phyloP scores from a whole-genome alignment of 2,113 vertebrate genomes.

The Notothenia coriiceps region DNA sequence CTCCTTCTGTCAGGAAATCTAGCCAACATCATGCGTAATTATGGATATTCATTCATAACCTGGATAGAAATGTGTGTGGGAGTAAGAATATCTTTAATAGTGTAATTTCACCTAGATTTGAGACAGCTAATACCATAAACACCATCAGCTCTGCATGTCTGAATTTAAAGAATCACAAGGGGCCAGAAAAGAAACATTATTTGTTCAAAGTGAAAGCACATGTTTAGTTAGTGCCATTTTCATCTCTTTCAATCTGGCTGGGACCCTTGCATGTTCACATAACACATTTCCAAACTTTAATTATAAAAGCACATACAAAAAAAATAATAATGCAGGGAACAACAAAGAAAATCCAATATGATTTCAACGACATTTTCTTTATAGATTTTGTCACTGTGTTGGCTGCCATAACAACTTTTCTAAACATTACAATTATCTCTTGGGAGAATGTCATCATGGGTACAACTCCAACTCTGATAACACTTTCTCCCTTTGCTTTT shows the following conservation, averaged over 20 bases:
- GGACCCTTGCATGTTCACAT: too few relatives aligned
- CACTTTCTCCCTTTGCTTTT: constrained; percentile 32
- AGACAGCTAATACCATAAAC: constrained; percentile 34
- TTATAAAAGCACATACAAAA: neutral
- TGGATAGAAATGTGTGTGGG: constrained; percentile 30
- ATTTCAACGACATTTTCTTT: constrained; percentile 5
- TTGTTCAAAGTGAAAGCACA: too few relatives aligned
- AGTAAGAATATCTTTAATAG: constrained; percentile 5
- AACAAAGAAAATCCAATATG: neutral
- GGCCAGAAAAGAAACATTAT: too few relatives aligned
- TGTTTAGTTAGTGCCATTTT: neutral
- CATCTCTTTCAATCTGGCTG: neutral
- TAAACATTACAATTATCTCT: constrained; percentile 16
- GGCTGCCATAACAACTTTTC: constrained; percentile 5
- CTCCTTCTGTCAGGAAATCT: constrained; percentile 37
- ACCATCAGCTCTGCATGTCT: constrained; percentile 11
- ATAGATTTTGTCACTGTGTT: neutral
- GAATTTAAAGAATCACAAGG: neutral
- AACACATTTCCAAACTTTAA: neutral
- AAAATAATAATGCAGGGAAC: neutral
- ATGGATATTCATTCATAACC: constrained; percentile 29
- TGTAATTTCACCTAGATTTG: constrained; percentile 40
- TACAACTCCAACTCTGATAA: constrained; percentile 17
- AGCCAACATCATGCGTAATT: constrained; percentile 47
- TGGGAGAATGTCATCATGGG: constrained; percentile 5